Evolutionary conservation across 30 jellyfish, hydroid and myxozoan species (phyloP).

Genomic region (Aurelia aurita complex sp. Pacific): DNA sequence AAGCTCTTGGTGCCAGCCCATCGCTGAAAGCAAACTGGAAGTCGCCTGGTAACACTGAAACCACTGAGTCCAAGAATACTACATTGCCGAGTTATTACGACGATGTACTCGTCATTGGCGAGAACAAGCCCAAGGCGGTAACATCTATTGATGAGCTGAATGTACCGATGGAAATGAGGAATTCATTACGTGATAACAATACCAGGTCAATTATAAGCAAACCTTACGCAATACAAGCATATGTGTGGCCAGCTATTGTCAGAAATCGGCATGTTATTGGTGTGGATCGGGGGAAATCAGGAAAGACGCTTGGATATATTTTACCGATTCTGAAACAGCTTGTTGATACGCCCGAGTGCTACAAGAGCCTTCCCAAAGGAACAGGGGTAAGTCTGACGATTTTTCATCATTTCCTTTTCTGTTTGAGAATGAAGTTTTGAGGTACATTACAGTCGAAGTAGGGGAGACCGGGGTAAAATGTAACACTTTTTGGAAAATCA

Average conservation of each 20-base stretch:
- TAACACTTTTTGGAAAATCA: too few species aligned
- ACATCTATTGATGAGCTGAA: constrained; percentile 36
- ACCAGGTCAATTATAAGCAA: constrained; percentile 23
- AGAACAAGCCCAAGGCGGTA: constrained; percentile 43
- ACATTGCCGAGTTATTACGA: not conserved
- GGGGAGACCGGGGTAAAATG: too few species aligned
- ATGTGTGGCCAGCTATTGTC: constrained; percentile 82
- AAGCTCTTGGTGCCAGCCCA: constrained; percentile 23
- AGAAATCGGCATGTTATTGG: constrained; percentile 85
- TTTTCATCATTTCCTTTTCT: not conserved
- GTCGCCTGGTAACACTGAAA: not conserved
- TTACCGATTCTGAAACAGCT: constrained; percentile 73
- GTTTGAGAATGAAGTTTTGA: too few species aligned
- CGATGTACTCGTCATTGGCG: constrained; percentile 74
- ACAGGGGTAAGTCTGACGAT: constrained; percentile 78
- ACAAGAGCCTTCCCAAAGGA: constrained; percentile 63
- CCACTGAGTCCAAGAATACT: not conserved
- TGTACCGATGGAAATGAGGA: constrained; percentile 45
- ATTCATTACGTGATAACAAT: not conserved
- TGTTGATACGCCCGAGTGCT: constrained; percentile 29
- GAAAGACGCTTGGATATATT: constrained; percentile 58
- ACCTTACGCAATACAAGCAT: constrained; percentile 79
- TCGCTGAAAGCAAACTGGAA: constrained; percentile 13
- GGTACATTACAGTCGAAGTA: too few species aligned
- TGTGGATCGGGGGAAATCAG: constrained; percentile 43